Base-by-base conservation (phyloP, 92 coral and sea anemone species). In the Anthopleura xanthogrammica region DNA sequence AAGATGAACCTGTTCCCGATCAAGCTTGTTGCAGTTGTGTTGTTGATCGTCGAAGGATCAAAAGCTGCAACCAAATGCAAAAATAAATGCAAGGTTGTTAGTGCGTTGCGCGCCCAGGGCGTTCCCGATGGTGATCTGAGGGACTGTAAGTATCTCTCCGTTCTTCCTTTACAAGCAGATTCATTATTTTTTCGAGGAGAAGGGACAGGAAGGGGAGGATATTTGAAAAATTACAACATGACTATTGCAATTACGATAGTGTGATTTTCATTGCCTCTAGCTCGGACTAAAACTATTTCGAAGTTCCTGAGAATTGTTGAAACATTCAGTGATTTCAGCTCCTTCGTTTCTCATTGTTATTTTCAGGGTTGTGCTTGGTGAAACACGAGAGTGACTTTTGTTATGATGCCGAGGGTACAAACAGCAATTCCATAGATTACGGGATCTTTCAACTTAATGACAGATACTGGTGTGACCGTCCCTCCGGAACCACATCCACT, bases 341-440 rank as follows among this genome's bases (percentile, higher is more conserved):
- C 9, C n/a, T 5, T 78, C 23, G 11, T 50, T 78, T 29, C 46
- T 72, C 42, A 39, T 13, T 52, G 23, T 48, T 41, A n/a, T n/a
- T 29, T 42, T 13, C 76, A 84, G 87, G 87, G 87, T 56, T 84
- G 54, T 84, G 87, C 65, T 60, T 84, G 83, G 87, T 84, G 16
- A 77, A 84, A 62, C 83, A 84, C 48, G 87, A 84, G 19, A 84
- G 87, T 46, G 20, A 10, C 77, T 84, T 3, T 62, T 40, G 39
- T 12, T 84, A 84, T 65, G 83, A 60, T 24, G 70, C 7, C 41
- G n/a, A 4, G n/a, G n/a, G n/a, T n/a, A n/a, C n/a, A n/a, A n/a
- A n/a, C n/a, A n/a, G n/a, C n/a, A n/a, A n/a, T n/a, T 84, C 87
- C n/a, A 84, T 20, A 6, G 83, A 77, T 56, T 84, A 84, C 72